Conservation (phyloP, 2,888 invertebrate genomes). For the Adineta ricciae region DNA sequence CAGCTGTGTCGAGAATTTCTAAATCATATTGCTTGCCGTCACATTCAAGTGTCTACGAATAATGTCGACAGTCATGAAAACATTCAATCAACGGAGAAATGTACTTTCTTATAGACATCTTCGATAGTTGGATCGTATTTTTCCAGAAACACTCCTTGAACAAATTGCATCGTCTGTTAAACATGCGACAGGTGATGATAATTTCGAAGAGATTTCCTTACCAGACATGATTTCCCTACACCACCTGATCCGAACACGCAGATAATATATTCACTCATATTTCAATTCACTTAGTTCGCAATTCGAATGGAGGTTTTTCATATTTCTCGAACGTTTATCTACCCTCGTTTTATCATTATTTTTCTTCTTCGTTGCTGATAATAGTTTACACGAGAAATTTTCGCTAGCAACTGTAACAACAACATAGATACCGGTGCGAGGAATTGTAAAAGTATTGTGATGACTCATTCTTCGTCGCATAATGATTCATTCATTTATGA, state of each 20-base stretch:
- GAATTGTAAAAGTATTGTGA: neutral
- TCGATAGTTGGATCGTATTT: conserved; percentile 99
- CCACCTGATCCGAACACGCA: neutral
- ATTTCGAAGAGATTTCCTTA: neutral
- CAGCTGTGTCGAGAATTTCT: conserved; percentile 75
- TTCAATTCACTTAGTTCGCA: neutral
- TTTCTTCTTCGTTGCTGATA: neutral
- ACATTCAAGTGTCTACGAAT: conserved; percentile 37
- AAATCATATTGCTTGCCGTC: conserved; percentile 26
- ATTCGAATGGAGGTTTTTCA: no score
- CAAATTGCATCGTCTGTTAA: conserved; percentile 74
- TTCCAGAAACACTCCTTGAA: conserved; percentile 98
- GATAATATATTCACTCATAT: neutral
- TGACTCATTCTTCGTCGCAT: neutral
- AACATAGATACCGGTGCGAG: neutral
- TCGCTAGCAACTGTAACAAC: neutral
- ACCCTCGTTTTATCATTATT: neutral
- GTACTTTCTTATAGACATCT: conserved; percentile 84
- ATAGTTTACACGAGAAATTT: neutral
- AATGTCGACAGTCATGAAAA: neutral
- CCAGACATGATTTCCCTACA: neutral
- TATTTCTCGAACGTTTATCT: neutral
- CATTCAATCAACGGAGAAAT: no score
- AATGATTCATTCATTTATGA: neutral
- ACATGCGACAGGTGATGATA: neutral